Base-by-base conservation (phyloP, 2,888 invertebrate species). In the Luffia ferchaultella region DNA sequence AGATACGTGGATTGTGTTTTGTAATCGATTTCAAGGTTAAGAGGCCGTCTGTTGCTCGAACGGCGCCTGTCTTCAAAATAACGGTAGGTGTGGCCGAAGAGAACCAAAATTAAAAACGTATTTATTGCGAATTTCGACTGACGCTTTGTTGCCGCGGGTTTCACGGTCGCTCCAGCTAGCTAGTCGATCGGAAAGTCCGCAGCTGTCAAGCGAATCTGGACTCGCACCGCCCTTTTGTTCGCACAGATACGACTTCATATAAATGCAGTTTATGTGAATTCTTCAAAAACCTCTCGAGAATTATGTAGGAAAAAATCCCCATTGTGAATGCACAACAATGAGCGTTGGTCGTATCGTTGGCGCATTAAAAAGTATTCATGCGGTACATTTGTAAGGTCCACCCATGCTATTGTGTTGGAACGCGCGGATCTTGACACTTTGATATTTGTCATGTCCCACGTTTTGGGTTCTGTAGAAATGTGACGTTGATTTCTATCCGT, bases 311-410 rank as follows among this genome's bases (percentile, higher is more conserved):
- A 30, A 79, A 75, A 72, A 58, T 57, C 58, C 61, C 52, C 47
- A 75, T 68, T 73, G 80, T 80, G 78, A 79, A 60, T 65, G 62
- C 59, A 53, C 58, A 55, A 57, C 59, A 62, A 64, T 80, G 78
- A 80, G 65, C 67, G 70, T 70, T 76, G 78, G 82, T 74, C 79
- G 80, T 80, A 83, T 82, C 80, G 72, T 70, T 79, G 78, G 76
- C 79, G 67, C 79, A 82, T 83, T 82, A 83, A 83, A 83, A 80
- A 82, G 80, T 78, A 83, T 83, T 82, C 82, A 82, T 76, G 77
- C 74, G 78, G 78, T 78, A 73, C 73, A 70, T 68, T 76, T 76
- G 68, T 74, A 64, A 65, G 65, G 70, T 73, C 71, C 70, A 65
- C 65, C 65, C 62, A 57, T 63, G 59, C 65, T 62, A 67, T 76